Evolutionary conservation across 1,140 invertebrate species (phyloP), one percentile per base, ranked within the genome.

Genomic region (Aleiodes sp.): DNA sequence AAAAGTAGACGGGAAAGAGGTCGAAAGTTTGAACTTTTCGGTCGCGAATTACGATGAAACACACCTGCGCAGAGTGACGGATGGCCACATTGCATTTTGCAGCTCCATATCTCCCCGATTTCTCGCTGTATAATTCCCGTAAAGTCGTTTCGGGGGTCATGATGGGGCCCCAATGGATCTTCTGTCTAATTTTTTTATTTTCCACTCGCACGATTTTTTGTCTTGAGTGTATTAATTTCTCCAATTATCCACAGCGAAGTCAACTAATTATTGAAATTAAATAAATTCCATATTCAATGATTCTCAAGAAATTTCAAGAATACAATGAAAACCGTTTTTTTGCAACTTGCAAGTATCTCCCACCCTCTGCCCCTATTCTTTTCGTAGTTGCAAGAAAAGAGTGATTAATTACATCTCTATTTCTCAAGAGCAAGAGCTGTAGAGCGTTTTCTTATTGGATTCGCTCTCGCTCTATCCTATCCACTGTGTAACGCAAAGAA

Each of bases 1-100:
- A n/a, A n/a, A 60, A 59, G 24, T 26, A 24, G 16, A 46, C 12
- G 35, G 41, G 29, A 12, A 6, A 43, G 28, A 24, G 9, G 4
- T 19, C 14, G 33, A 33, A 31, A 46, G 16, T 16, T 59, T 29
- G 26, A 59, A 31, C 28, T 59, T 59, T 59, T 16, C 26, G 21
- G 9, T n/a, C 14, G 56, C 24, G 28, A 59, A 59, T 29, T 29
- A 59, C n/a, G 35, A 28, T 41, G 56, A 19, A 26, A 72, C 57
- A 65, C 66, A 72, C 70, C 62, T 68, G 70, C 66, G 67, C 70
- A 61, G 76, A 81, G 80, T 86, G 83, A 86, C 83, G 82, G 84
- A 86, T 86, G 82, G 77, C 81, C 78, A 81, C 81, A 82, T 84
- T 82, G 84, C 83, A 84, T 85, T 84, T 84, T 79, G 82, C 79